Evolutionary conservation across 2,113 vertebrate species (phyloP).

Genomic region (Pampusana beccarii): DNA sequence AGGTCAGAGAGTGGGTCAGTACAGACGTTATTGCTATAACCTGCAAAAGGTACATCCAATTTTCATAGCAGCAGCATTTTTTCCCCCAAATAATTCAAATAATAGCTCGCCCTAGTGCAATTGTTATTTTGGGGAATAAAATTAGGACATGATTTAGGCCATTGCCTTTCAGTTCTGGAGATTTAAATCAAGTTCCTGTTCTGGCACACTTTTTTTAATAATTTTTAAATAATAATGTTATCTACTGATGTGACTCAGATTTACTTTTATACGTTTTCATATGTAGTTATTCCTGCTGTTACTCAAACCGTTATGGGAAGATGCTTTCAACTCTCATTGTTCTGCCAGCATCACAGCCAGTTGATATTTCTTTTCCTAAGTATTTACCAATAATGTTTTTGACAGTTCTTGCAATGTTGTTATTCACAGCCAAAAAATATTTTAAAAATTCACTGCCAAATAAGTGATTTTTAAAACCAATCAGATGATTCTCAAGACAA

Average conservation of each 20-base stretch:
- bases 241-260: neutral
- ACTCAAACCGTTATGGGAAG: neutral
- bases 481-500: neutral
- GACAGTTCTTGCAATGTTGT: neutral
- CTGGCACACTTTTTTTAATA: neutral
- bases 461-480: neutral
- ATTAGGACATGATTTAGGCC: neutral
- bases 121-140: neutral
- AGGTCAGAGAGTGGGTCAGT: neutral
- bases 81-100: neutral
- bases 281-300: neutral
- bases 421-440: neutral
- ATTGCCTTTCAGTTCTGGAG: neutral
- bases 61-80: neutral
- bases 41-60: neutral
- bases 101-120: neutral
- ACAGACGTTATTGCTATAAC: neutral
- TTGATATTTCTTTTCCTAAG: neutral
- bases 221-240: neutral
- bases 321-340: neutral
- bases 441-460: neutral
- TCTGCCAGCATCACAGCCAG: neutral
- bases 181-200: neutral
- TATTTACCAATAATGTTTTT: neutral
- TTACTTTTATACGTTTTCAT: neutral